A percentile compares a stretch with the other conserved stretches of the same genome.
These are phyloP conservation scores for Mimas tiliae DNA, from an alignment of 2,888 invertebrate genomes.

Conservation along the genomic window DNA sequence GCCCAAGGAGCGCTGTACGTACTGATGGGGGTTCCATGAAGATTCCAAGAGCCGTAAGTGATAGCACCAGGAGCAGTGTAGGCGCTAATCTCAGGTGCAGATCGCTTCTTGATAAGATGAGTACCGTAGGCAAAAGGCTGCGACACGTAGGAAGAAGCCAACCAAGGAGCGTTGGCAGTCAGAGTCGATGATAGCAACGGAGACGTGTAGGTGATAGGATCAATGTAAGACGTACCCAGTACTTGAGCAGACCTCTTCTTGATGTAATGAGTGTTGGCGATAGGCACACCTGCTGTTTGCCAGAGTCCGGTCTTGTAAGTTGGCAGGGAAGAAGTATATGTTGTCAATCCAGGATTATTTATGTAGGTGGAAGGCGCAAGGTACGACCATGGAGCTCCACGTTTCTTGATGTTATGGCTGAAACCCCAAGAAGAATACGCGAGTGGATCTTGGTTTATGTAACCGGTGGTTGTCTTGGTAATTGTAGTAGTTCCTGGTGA, in stretches of 20 bases:
- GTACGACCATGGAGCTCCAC: constrained; percentile 4
- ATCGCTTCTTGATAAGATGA: constrained; percentile 8
- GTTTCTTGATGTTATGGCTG: constrained; percentile 22
- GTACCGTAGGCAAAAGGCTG: background rate
- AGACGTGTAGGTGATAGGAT: background rate
- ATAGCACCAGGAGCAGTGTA: too few relatives aligned
- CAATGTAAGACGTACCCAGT: background rate
- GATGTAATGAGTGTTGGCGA: constrained; percentile 19
- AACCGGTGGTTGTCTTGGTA: background rate
- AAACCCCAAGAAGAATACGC: constrained; percentile 2
- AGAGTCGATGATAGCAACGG: background rate
- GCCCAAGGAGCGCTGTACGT: background rate
- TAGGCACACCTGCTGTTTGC: background rate
- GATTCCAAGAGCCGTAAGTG: background rate
- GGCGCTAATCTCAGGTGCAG: background rate
- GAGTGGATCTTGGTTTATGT: background rate
- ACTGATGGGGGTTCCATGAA: background rate
- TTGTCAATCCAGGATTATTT: background rate
- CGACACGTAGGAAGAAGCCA: background rate
- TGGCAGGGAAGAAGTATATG: constrained; percentile 7
- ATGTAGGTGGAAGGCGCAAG: constrained; percentile 13
- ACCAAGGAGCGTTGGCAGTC: background rate
- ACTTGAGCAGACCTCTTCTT: constrained; percentile 21
- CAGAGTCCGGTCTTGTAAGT: background rate
- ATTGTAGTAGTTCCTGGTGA: constrained; percentile 16